Evolutionary conservation across 1,140 invertebrate species (phyloP), one percentile per base, ranked within the genome.

Genomic region (Acromyrmex heyeri): DNA sequence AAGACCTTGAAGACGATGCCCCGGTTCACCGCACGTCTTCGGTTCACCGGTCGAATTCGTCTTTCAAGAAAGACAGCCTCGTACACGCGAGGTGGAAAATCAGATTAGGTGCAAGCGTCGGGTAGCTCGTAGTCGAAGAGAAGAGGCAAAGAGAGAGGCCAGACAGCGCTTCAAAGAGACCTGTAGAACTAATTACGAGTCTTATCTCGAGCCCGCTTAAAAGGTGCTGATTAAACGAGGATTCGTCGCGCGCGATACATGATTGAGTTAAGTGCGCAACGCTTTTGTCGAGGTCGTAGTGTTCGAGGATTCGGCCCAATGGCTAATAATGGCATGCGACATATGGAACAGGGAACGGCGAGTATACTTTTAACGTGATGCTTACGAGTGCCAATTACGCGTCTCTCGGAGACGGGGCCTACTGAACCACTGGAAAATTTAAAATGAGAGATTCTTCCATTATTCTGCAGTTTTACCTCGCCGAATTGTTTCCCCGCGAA

Each of bases 181-280:
- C 73, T 87, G 79, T 87, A 85, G 77, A 90, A 90, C 88, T 90
- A 90, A 90, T 90, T 90, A 90, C 88, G 30, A 90, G 81, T 81
- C 86, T 87, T 90, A 90, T 90, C 88, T 79, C 59, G 55, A 12
- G 57, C 24, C 18, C 59, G 57, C 38, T 62, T 77, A 81, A 90
- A 90, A 90, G 89, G 76, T 81, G 86, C 64, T 90, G 88, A 90
- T 90, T 90, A 90, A 90, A 90, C 89, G 62, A 44, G 53, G 76
- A 90, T 90, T 86, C 89, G 85, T 73, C 24, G 85, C 38, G 30
- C 57, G 62, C 70, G 62, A 59, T 55, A 81, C 57, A 77, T 53
- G 87, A 85, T 88, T 81, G 61, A 57, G 69, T 73, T 59, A 72
- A 65, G 69, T 64, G 53, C 50, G 59, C 65, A 69, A 53, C 57